These are phyloP conservation scores for Spilarctia lutea DNA, from an alignment of 2,888 invertebrate species.

Conservation along the genomic window DNA sequence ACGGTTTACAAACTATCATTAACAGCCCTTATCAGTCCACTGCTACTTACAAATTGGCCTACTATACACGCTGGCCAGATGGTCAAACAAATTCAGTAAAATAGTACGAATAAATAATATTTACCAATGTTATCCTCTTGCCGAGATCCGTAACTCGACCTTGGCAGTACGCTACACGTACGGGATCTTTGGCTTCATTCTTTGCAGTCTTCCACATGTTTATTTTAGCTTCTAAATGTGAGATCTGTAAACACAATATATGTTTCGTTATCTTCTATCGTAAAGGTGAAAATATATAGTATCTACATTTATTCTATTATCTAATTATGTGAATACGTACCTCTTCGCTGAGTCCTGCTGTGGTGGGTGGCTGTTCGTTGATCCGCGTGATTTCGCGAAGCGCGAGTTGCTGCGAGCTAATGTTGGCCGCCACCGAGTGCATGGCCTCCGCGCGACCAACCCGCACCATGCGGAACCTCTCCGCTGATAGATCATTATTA, in stretches of 20 bases:
- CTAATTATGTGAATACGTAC: slow-evolving; percentile 1
- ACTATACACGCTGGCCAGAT: no score
- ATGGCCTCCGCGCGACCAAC: slow-evolving; percentile 89
- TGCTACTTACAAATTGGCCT: no score
- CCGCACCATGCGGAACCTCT: slow-evolving; percentile 88
- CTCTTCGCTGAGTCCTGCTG: slow-evolving; percentile 47
- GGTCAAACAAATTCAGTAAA: no score
- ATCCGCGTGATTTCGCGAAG: slow-evolving; percentile 72
- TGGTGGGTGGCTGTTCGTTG: slow-evolving; percentile 43
- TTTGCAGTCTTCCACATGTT: slow-evolving; percentile 75
- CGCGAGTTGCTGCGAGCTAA: slow-evolving; percentile 86
- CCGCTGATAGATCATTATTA: slow-evolving; percentile 53
- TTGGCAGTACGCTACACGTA: slow-evolving; percentile 74
- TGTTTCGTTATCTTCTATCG: not conserved
- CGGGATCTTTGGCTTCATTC: slow-evolving; percentile 69
- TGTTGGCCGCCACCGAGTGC: slow-evolving; percentile 82
- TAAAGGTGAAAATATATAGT: no score
- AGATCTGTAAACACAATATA: slow-evolving; percentile 62
- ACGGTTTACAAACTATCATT: not conserved
- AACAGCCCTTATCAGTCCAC: no score
- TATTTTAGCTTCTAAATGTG: slow-evolving; percentile 73
- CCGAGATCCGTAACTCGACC: slow-evolving; percentile 58
- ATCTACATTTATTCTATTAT: no score
- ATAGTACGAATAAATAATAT: slow-evolving; percentile 12
- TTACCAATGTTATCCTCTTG: slow-evolving; percentile 67